These are phyloP conservation scores for Psittacula derbiana DNA, from an alignment of 2,797 vertebrate genomes.

Conservation along the genomic window DNA sequence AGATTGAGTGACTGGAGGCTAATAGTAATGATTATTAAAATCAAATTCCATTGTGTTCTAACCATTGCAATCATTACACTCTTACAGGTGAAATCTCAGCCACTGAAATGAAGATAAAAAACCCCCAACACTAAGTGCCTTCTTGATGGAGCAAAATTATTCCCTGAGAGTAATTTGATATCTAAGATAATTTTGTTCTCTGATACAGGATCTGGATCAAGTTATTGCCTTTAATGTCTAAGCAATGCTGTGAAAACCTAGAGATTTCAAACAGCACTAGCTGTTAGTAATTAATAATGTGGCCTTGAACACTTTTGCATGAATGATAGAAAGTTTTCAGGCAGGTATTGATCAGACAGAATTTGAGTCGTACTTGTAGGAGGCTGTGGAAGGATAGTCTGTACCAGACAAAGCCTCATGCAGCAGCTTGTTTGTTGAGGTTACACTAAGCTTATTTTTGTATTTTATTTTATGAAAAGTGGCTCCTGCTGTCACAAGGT, in stretches of 20 bases:
- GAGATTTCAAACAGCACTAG: background rate
- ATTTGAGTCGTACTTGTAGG: background rate
- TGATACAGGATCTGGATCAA: background rate
- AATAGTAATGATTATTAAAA: slow-evolving; percentile 6
- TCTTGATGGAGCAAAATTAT: background rate
- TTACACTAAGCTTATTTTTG: background rate
- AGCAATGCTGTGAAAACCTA: background rate
- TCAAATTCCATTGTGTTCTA: slow-evolving; percentile 1
- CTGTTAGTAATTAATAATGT: background rate
- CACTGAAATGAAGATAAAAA: background rate
- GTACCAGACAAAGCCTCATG: background rate
- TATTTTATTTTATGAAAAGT: background rate
- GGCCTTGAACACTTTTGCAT: background rate
- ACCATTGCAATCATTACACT: background rate
- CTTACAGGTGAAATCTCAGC: background rate
- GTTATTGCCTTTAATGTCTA: background rate
- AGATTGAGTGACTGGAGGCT: background rate
- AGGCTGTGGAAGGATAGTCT: background rate
- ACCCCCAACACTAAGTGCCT: background rate
- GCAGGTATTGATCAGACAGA: background rate
- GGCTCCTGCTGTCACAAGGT: background rate
- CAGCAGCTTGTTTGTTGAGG: background rate
- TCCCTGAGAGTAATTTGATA: background rate
- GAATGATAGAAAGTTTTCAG: background rate
- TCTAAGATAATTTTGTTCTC: background rate